Percentiles rank a stretch among this genome's conserved stretches.
phyloP scores from a whole-genome alignment of 64 coral and sea anemone genomes.

The Astreopora myriophthalma region DNA sequence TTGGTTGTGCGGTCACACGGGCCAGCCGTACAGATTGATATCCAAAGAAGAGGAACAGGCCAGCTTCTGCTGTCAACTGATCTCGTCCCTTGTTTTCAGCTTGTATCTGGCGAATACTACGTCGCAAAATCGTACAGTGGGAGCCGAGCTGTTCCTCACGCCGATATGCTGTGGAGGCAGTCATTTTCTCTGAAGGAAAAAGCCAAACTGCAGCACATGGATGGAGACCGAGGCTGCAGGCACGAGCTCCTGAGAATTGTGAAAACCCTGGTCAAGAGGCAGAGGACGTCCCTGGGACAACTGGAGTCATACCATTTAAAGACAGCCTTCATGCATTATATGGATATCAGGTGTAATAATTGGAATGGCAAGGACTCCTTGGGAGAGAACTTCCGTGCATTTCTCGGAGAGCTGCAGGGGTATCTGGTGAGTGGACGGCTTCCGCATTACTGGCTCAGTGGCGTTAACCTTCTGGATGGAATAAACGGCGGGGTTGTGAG shows the following conservation, averaged over 20 bases:
- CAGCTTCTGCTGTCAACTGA: slow-evolving; percentile 37
- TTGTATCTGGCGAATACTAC: not conserved
- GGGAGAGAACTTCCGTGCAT: slow-evolving; percentile 49
- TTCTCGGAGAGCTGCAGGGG: not conserved
- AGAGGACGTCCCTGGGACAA: slow-evolving; percentile 37
- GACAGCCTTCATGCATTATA: slow-evolving; percentile 75
- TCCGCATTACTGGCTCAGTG: slow-evolving; percentile 39
- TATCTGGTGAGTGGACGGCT: not conserved
- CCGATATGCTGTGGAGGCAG: slow-evolving; percentile 44
- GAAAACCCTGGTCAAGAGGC: slow-evolving; percentile 35
- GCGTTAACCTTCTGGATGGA: slow-evolving; percentile 54
- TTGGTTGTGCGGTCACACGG: slow-evolving; percentile 48
- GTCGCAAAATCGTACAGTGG: slow-evolving; percentile 22
- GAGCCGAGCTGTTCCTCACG: not conserved
- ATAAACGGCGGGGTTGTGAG: not conserved
- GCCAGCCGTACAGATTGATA: slow-evolving; percentile 73
- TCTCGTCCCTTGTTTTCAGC: slow-evolving; percentile 67
- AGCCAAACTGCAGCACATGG: slow-evolving; percentile 18
- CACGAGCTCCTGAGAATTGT: slow-evolving; percentile 71
- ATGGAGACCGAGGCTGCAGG: slow-evolving; percentile 62
- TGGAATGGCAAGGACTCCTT: not conserved
- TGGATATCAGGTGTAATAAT: not conserved
- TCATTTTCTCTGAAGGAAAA: slow-evolving; percentile 80
- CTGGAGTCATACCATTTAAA: slow-evolving; percentile 73
- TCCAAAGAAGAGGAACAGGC: not conserved